Conservation (phyloP, 2,888 invertebrate genomes). For the Eilema griseolum region DNA sequence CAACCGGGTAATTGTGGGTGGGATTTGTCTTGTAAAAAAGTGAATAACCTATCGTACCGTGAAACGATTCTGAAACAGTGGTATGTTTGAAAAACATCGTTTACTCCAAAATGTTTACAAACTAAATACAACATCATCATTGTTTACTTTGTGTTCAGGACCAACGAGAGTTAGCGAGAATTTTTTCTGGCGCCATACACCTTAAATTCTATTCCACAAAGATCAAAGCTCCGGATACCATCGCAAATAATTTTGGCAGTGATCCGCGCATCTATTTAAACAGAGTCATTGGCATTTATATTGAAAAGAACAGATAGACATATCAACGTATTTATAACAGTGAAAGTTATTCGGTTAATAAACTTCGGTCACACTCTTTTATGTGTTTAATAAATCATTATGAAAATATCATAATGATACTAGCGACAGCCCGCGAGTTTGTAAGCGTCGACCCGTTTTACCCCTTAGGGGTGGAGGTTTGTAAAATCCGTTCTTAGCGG, state of each 20-base stretch:
- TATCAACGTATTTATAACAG: constrained; percentile 58
- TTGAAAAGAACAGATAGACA: constrained; percentile 60
- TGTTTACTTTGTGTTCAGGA: background rate
- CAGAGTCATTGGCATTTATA: constrained; percentile 73
- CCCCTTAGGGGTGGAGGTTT: too few species aligned
- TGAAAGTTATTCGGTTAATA: constrained; percentile 43
- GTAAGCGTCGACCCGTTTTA: too few species aligned
- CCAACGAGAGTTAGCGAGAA: background rate
- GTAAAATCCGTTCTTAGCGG: too few species aligned
- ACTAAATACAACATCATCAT: background rate
- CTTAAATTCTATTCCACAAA: constrained; percentile 14
- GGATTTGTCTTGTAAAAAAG: background rate
- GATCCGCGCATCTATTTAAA: constrained; percentile 60
- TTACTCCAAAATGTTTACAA: background rate
- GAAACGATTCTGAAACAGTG: background rate
- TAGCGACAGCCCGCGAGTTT: too few species aligned
- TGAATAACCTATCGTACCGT: background rate
- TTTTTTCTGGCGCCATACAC: background rate
- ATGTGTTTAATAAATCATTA: background rate
- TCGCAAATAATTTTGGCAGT: constrained; percentile 58
- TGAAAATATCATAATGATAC: too few species aligned
- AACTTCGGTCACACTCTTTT: background rate
- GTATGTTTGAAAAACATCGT: background rate
- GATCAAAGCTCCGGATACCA: constrained; percentile 34
- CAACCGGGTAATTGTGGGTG: background rate